These are phyloP conservation scores for Neoscelio sp. DNA, from an alignment of 2,888 invertebrate species.

Conservation along the genomic window DNA sequence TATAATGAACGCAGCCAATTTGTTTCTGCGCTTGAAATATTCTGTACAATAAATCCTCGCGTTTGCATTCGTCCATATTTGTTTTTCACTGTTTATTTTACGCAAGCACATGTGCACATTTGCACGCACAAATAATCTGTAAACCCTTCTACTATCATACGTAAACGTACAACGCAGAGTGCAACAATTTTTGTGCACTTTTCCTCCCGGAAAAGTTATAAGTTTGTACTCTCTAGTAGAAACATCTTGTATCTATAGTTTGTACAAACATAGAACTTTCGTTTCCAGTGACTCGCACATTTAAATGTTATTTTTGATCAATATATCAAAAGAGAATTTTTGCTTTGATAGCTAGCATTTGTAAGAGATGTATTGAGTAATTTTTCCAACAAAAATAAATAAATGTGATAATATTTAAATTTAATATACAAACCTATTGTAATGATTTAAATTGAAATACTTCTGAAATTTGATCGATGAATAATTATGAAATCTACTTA, in stretches of 20 bases:
- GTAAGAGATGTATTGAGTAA: too few species aligned
- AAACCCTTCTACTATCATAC: constrained; percentile 30
- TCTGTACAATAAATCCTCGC: constrained; percentile 52
- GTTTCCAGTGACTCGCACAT: constrained; percentile 67
- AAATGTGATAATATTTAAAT: too few species aligned
- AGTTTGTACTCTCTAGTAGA: constrained; percentile 71
- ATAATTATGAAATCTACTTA: too few species aligned
- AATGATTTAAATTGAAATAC: too few species aligned
- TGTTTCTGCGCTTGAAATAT: constrained; percentile 62
- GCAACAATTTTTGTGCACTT: constrained; percentile 61
- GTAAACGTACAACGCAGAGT: constrained; percentile 53
- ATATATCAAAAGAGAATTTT: constrained; percentile 9
- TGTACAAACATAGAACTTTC: constrained; percentile 77
- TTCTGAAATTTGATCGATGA: too few species aligned
- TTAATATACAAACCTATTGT: too few species aligned
- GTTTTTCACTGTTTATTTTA: constrained; percentile 56
- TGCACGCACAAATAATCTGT: constrained; percentile 44
- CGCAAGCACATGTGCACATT: constrained; percentile 38
- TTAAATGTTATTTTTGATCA: constrained; percentile 1
- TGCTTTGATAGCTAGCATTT: too few species aligned
- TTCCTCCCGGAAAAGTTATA: constrained; percentile 74
- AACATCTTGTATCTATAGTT: constrained; percentile 75
- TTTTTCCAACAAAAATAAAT: too few species aligned
- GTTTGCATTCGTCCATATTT: constrained; percentile 59
- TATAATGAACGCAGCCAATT: constrained; percentile 60